Conservation (phyloP, 2,888 invertebrate genomes). For the Spatulosminthurus flaviceps region DNA sequence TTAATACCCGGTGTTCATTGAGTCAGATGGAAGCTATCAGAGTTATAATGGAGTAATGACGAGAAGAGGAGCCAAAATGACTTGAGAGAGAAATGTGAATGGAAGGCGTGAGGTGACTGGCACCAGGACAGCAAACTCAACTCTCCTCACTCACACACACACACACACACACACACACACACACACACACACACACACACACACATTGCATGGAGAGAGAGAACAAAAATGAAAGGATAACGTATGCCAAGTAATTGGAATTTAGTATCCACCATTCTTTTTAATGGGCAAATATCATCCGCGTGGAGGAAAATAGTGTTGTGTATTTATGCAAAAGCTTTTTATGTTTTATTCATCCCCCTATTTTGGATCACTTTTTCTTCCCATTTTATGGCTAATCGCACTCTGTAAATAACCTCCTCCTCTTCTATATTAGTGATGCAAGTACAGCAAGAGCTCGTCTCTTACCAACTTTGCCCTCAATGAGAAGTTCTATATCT, state of each 20-base stretch:
- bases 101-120: conserved; percentile 28
- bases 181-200: background rate
- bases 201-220: background rate
- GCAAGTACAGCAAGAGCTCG: no score
- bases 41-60: conserved; percentile 2
- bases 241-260: conserved; percentile 14
- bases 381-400: conserved; percentile 18
- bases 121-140: background rate
- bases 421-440: no score
- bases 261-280: conserved; percentile 14
- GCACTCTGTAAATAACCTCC: conserved; percentile 14
- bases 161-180: background rate
- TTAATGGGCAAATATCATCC: conserved; percentile 10
- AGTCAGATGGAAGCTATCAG: background rate
- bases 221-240: conserved; percentile 8
- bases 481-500: no score
- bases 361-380: conserved; percentile 18
- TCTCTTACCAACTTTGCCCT: no score
- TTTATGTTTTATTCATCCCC: conserved; percentile 7
- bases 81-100: background rate
- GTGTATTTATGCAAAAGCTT: conserved; percentile 18
- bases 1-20: conserved; percentile 7
- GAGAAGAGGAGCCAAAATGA: background rate
- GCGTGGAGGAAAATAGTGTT: background rate
- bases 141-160: background rate